A percentile compares a stretch with the other conserved stretches of the same genome.
phyloP scores from a whole-genome alignment of 2,113 vertebrate species.

The Nothoprocta perdicaria region DNA sequence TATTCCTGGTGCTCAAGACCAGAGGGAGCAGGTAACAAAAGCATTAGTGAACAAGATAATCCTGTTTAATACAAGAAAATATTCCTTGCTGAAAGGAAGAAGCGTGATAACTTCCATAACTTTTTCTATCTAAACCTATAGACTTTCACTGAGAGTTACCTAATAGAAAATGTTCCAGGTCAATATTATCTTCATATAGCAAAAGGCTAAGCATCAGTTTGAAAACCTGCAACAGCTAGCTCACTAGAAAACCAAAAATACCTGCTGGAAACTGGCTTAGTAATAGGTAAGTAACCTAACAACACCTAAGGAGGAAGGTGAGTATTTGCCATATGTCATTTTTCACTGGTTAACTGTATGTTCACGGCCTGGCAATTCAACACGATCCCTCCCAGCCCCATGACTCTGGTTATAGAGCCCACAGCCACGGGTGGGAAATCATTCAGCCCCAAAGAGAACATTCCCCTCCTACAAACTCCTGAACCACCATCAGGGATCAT shows the following conservation, averaged over 20 bases:
- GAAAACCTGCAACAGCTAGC: not conserved
- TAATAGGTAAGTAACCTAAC: not conserved
- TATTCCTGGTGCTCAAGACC: not conserved
- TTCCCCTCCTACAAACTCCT: not conserved
- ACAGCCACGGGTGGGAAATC: not conserved
- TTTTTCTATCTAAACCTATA: slow-evolving; percentile 19
- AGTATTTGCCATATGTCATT: not conserved
- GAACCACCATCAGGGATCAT: not conserved
- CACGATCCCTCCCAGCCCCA: not conserved
- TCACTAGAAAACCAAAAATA: not conserved
- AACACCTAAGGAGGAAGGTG: not conserved
- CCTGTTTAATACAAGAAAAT: not conserved
- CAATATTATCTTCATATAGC: no score
- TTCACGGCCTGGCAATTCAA: not conserved
- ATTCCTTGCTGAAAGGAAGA: not conserved
- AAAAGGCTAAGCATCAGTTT: not conserved
- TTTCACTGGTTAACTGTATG: not conserved
- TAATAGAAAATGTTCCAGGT: not conserved
- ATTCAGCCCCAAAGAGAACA: rapidly evolving
- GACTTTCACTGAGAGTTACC: not conserved
- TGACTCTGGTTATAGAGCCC: rapidly evolving
- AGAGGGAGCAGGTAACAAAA: not conserved
- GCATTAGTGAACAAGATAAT: not conserved
- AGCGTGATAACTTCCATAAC: not conserved
- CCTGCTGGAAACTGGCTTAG: not conserved